These are phyloP conservation scores for Luperina nickerlii DNA, from an alignment of 2,888 invertebrate species.

Conservation along the genomic window DNA sequence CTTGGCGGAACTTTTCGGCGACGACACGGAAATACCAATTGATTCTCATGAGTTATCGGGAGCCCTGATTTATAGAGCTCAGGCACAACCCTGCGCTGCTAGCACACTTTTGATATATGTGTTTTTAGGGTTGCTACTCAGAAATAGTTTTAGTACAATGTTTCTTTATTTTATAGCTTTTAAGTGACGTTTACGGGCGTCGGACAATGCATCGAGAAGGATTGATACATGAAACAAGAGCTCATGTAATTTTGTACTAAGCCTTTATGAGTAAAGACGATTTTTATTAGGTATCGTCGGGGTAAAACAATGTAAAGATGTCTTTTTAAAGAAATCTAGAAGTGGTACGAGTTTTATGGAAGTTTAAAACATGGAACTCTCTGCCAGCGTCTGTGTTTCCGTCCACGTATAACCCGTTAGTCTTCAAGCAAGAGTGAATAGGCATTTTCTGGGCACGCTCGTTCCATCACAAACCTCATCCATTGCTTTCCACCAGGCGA, in stretches of 20 bases:
- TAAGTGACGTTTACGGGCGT: conserved; percentile 59
- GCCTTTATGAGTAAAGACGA: conserved; percentile 1
- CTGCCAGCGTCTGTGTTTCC: background rate
- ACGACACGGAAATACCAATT: conserved; percentile 72
- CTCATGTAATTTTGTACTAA: conserved; percentile 29
- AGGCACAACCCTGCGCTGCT: conserved; percentile 72
- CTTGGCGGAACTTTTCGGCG: conserved; percentile 67
- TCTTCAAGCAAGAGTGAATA: no score
- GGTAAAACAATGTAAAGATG: background rate
- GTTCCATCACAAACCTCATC: no score
- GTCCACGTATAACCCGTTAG: background rate
- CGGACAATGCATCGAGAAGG: conserved; percentile 53
- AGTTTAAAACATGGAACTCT: background rate
- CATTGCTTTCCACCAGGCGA: no score
- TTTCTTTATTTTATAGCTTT: conserved; percentile 75
- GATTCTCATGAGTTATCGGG: conserved; percentile 72
- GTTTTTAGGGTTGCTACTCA: conserved; percentile 75
- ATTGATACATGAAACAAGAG: conserved; percentile 56
- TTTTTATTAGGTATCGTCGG: background rate
- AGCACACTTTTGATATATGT: conserved; percentile 79
- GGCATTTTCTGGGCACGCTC: no score
- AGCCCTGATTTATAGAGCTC: conserved; percentile 80
- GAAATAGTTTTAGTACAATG: conserved; percentile 77
- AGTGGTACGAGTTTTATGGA: background rate
- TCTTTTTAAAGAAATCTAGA: background rate